phyloP scores from a whole-genome alignment of 2,113 vertebrate species.

The Xiphophorus hellerii region DNA sequence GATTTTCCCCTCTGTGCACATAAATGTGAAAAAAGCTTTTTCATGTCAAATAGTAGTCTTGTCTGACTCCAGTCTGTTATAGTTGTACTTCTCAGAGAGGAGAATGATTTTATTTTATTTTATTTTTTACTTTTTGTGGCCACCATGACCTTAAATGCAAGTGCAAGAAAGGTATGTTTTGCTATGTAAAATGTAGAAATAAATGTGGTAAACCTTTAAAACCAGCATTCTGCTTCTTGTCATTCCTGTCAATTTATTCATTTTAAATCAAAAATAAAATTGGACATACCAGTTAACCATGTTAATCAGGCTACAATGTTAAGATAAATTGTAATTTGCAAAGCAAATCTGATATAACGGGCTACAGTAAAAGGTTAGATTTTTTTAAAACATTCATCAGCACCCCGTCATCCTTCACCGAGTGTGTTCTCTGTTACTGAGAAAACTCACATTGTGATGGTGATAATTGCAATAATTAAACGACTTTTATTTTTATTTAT shows the following conservation, averaged over 20 bases:
- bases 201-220: background rate
- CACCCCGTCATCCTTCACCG: background rate
- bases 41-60: background rate
- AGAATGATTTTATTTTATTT: background rate
- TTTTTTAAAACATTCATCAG: background rate
- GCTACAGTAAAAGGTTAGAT: background rate
- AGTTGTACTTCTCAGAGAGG: background rate
- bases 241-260: background rate
- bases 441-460: background rate
- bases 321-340: background rate
- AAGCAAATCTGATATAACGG: background rate
- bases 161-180: background rate
- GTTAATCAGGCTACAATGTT: background rate
- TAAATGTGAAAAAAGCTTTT: conserved; percentile 8
- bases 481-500: background rate
- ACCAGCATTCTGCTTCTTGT: background rate
- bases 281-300: background rate
- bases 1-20: conserved; percentile 3
- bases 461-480: background rate
- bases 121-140: background rate
- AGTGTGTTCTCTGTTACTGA: background rate
- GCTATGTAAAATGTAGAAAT: background rate
- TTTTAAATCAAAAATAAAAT: background rate
- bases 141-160: background rate
- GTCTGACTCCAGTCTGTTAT: background rate